Percentiles rank a stretch among this genome's conserved stretches.
Conservation (phyloP, 2,888 invertebrate genomes). For the Acronicta psi region DNA sequence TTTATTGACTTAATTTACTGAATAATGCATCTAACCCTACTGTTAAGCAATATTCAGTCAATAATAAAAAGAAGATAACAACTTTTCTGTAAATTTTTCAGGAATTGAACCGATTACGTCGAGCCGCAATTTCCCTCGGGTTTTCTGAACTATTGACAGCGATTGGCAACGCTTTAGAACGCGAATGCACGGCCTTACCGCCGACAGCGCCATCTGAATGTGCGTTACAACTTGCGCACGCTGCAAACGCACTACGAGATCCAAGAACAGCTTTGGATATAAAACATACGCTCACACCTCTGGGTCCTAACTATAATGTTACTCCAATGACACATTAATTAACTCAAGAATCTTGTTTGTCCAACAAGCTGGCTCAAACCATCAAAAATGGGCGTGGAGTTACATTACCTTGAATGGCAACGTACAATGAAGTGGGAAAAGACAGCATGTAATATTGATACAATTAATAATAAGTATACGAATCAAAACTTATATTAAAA, state of each 20-base stretch:
- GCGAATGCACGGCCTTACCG: conserved; percentile 95
- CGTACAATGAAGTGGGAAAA: no score
- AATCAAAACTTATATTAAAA: no score
- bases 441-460: no score
- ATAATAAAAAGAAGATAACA: no score
- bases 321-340: conserved; percentile 65
- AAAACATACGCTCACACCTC: conserved; percentile 80
- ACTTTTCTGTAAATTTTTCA: conserved; percentile 63
- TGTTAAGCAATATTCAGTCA: no score
- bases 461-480: no score
- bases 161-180: conserved; percentile 95
- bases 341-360: background rate
- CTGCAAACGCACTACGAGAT: conserved; percentile 94
- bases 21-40: no score
- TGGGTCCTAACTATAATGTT: conserved; percentile 71
- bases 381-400: no score
- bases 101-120: conserved; percentile 97
- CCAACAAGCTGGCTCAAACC: no score
- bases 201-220: conserved; percentile 95
- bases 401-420: no score
- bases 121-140: conserved; percentile 97
- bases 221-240: conserved; percentile 96
- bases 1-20: no score
- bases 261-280: conserved; percentile 88
- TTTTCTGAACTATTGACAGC: conserved; percentile 96